phyloP scores from a whole-genome alignment of 2,888 invertebrate genomes.

The Pristionchus japonicus region DNA sequence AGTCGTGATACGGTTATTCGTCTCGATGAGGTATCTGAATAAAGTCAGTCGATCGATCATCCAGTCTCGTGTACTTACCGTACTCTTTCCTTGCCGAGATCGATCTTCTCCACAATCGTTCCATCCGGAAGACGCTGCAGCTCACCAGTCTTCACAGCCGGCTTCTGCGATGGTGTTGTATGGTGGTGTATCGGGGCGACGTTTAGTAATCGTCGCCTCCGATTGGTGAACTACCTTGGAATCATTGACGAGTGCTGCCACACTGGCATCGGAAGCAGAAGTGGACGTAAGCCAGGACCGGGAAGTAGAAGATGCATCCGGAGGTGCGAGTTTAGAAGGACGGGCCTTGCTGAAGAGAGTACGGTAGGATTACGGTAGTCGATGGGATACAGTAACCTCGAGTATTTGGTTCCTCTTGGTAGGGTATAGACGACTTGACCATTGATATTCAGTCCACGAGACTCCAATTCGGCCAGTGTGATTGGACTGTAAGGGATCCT shows the following conservation, averaged over 20 bases:
- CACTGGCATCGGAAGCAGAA: neutral
- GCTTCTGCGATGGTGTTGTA: neutral
- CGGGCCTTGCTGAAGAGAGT: neutral
- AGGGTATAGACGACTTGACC: conserved; percentile 32
- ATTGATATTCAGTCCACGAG: conserved; percentile 44
- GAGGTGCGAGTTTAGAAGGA: neutral
- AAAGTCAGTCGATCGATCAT: neutral
- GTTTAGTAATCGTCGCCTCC: neutral
- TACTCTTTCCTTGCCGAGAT: conserved; percentile 18
- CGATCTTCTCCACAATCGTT: conserved; percentile 8
- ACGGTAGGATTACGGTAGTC: neutral
- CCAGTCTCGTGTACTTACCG: neutral
- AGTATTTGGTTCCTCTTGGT: neutral
- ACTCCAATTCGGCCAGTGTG: conserved; percentile 30
- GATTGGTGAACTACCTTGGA: neutral
- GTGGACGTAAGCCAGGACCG: neutral
- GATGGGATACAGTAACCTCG: too few relatives aligned
- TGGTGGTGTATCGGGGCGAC: conserved; percentile 17
- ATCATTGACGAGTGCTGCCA: conserved; percentile 6
- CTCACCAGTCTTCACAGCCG: neutral
- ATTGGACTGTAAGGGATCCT: conserved; percentile 23
- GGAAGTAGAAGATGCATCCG: conserved; percentile 12
- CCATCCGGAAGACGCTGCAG: conserved; percentile 20
- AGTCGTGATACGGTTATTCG: conserved; percentile 31
- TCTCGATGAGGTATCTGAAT: conserved; percentile 9